Evolutionary conservation across 2,797 vertebrate genomes (phyloP).

Genomic region (Brachyalestes nurse): DNA sequence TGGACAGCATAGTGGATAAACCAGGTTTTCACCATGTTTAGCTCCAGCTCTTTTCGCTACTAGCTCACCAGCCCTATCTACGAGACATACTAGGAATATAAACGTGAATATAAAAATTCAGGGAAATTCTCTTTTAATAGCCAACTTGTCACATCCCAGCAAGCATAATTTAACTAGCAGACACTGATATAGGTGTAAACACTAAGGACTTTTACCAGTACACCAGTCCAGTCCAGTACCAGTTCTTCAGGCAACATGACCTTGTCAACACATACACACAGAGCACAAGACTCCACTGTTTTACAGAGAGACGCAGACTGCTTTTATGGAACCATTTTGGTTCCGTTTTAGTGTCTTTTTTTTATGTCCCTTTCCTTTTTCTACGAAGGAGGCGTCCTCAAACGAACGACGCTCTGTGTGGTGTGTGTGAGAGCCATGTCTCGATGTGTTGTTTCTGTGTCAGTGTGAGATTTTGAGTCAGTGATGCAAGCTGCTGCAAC

Average conservation of each 20-base stretch:
- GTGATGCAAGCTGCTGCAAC: conserved; percentile 59
- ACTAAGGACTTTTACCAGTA: background rate
- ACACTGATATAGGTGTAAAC: background rate
- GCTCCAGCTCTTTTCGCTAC: background rate
- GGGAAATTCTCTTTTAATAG: too few relatives aligned
- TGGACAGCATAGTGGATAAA: too few relatives aligned
- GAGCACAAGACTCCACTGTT: background rate
- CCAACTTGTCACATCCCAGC: background rate
- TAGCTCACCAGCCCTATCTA: too few relatives aligned
- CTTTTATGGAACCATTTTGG: background rate
- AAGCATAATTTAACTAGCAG: background rate
- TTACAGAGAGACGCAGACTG: background rate
- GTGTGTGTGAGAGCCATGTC: too few relatives aligned
- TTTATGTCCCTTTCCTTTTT: background rate
- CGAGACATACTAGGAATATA: too few relatives aligned
- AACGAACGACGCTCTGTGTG: background rate
- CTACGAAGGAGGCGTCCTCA: background rate
- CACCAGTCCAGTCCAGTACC: conserved; percentile 4
- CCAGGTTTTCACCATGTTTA: background rate
- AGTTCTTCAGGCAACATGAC: too few relatives aligned
- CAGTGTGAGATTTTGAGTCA: background rate
- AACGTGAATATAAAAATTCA: too few relatives aligned
- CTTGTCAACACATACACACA: too few relatives aligned
- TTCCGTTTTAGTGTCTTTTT: background rate
- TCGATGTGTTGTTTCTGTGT: too few relatives aligned